Percentiles rank a stretch among this genome's conserved stretches.
Conservation (phyloP, 2,888 invertebrate species). For the Cheilosia urbana region DNA sequence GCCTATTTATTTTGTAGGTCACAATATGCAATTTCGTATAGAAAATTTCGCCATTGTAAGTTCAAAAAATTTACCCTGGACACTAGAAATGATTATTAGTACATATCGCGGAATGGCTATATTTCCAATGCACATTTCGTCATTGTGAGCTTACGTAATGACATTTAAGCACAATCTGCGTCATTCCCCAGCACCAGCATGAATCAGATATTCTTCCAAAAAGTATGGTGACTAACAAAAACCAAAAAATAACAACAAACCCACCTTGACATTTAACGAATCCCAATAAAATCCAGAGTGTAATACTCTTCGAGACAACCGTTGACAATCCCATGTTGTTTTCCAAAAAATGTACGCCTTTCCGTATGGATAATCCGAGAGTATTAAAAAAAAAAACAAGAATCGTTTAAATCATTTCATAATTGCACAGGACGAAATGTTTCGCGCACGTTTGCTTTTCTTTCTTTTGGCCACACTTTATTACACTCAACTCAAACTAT, state of each 20-base stretch:
- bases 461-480: not conserved
- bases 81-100: no score
- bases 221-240: not conserved
- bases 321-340: conserved; percentile 56
- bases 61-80: no score
- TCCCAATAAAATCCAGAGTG: conserved; percentile 66
- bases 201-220: not conserved
- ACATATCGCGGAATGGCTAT: no score
- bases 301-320: conserved; percentile 38
- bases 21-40: no score
- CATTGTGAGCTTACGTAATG: not conserved
- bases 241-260: not conserved
- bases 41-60: no score
- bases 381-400: conserved; percentile 15
- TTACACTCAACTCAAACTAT: not conserved
- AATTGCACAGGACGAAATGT: conserved; percentile 18
- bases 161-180: not conserved
- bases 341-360: conserved; percentile 26
- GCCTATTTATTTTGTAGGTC: no score
- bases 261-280: conserved; percentile 68
- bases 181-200: not conserved
- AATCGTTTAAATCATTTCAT: conserved; percentile 48
- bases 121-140: no score
- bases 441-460: conserved; percentile 7
- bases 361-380: conserved; percentile 58